Evolutionary conservation across 2,113 vertebrate genomes (phyloP).

Genomic region (Syrmaticus mikado): DNA sequence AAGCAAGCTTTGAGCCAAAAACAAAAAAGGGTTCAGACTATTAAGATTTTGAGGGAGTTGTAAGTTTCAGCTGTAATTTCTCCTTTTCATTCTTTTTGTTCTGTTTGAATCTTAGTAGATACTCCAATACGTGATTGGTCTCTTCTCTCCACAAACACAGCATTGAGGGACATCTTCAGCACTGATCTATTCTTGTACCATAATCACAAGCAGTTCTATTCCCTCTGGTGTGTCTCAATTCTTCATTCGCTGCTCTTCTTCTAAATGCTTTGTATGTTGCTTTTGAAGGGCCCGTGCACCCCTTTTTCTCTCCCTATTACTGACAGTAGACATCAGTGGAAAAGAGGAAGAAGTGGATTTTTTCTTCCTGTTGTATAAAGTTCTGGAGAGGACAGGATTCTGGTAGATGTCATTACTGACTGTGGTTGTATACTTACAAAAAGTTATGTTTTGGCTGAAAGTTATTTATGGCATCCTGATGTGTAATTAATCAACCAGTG

Average conservation of each 20-base stretch:
- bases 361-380: neutral
- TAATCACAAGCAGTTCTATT: neutral
- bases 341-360: neutral
- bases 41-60: neutral
- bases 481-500: neutral
- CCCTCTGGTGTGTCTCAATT: neutral
- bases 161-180: conserved; percentile 8
- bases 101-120: neutral
- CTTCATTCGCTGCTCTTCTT: neutral
- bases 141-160: conserved; percentile 15
- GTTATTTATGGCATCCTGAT: neutral
- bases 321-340: neutral
- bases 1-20: no score
- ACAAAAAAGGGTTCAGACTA: neutral
- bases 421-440: neutral
- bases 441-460: neutral
- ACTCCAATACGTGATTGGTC: neutral
- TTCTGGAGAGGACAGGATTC: neutral
- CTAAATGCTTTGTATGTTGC: neutral
- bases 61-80: neutral
- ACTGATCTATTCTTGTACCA: neutral
- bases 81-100: conserved; percentile 4
- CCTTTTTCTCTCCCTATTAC: neutral
- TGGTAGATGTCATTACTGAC: neutral
- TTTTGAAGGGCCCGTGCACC: neutral